Evolutionary conservation across 2,888 invertebrate species (phyloP), one percentile per base, ranked within the genome.

Genomic region (Drosophila aldrichi): DNA sequence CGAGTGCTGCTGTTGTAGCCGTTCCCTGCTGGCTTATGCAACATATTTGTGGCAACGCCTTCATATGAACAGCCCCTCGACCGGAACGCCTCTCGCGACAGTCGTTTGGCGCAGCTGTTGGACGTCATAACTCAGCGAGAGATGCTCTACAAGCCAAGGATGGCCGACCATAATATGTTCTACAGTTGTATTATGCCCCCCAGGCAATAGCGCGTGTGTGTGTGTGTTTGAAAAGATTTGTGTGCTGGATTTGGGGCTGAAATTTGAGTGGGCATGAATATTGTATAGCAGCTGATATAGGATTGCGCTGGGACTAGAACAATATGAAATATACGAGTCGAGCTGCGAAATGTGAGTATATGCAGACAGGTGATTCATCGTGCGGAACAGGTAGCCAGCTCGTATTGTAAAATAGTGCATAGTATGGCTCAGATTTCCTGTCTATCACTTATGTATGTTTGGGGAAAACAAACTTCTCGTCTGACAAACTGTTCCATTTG

Each of bases 51-150:
- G 51, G 52, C 72, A 72, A 68, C 61, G 32, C 40, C 43, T 56
- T 62, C 80, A 70, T 64, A 68, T 70, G 57, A 59, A 72, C 55
- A 46, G 22, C 60, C 57, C 18, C 48, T 29, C 18, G 22, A n/a
- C 44, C 22, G 32, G 48, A 36, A 29, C 38, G 34, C 49, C 51
- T 34, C 58, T 38, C 48, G 70, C 56, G 57, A 18, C 65, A 58
- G 62, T 75, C 83, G 79, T 81, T 89, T 74, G 61, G 77, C 83
- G 67, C 86, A 86, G 88, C 86, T 88, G 90, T 75, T 86, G 74
- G 83, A 70, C 71, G 70, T 77, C 86, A 86, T 86, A 86, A 89
- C 90, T 89, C 88, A 87, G 87, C 58, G 63, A 81, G 65, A 73
- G 62, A 56, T 64, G 44, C 75, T 64, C 52, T 58, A 54, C 67